Evolutionary conservation across 2,888 invertebrate genomes (phyloP).

Genomic region (Drosophila peninsularis): DNA sequence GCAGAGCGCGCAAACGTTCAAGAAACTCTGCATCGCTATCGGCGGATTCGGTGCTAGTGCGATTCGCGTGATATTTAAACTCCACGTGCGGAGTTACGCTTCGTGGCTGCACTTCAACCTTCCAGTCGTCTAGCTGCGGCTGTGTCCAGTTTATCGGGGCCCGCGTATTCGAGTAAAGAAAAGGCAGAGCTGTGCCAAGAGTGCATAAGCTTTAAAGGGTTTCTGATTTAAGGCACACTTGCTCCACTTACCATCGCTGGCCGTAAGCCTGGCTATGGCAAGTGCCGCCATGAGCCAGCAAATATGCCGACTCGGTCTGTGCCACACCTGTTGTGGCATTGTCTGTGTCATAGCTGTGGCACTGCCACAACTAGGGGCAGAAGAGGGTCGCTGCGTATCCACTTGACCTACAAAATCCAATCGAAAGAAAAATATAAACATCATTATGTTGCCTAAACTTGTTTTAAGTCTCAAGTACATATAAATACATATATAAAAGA

Average conservation of each 20-base stretch:
- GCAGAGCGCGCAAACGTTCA: constrained; percentile 73
- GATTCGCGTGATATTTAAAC: constrained; percentile 74
- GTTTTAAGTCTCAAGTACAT: constrained; percentile 36
- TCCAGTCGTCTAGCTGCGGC: constrained; percentile 81
- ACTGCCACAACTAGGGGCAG: constrained; percentile 9
- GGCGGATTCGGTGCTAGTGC: constrained; percentile 73
- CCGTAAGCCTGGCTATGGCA: constrained; percentile 45
- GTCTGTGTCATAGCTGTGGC: constrained; percentile 65
- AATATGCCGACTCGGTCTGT: constrained; percentile 39
- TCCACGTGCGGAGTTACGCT: constrained; percentile 83
- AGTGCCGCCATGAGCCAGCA: constrained; percentile 72
- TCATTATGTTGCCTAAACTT: constrained; percentile 63
- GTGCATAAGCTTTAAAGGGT: neutral
- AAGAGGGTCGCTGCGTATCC: constrained; percentile 27
- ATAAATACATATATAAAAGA: too few relatives aligned
- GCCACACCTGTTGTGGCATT: constrained; percentile 46
- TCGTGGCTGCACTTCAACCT: constrained; percentile 81
- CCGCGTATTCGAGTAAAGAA: constrained; percentile 70
- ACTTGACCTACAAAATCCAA: constrained; percentile 68
- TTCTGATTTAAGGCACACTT: neutral
- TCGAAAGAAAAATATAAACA: constrained; percentile 30
- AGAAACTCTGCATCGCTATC: constrained; percentile 82
- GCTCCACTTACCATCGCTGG: constrained; percentile 61
- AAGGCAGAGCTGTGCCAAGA: constrained; percentile 75
- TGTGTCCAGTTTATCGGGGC: constrained; percentile 82